Evolutionary conservation across 2,113 vertebrate genomes (phyloP).

Genomic region (Hystrix brachyura): DNA sequence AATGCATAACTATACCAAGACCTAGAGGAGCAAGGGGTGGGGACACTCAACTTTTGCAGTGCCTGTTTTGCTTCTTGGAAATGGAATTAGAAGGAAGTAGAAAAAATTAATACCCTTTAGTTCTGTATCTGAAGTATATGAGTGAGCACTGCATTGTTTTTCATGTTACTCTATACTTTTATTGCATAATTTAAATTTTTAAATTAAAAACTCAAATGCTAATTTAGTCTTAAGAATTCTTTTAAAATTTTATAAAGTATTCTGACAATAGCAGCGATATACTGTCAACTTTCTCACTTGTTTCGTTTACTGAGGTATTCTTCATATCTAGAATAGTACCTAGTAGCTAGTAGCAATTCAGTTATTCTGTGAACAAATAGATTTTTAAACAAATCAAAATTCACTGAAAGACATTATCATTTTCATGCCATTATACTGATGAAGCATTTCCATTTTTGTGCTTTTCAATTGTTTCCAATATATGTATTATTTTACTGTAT

Average conservation of each 20-base stretch:
- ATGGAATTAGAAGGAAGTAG: neutral
- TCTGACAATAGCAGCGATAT: neutral
- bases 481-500: neutral
- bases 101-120: neutral
- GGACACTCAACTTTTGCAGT: neutral
- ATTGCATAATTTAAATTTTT: neutral
- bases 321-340: neutral
- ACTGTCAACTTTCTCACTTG: neutral
- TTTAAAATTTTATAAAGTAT: neutral
- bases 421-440: neutral
- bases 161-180: neutral
- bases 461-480: neutral
- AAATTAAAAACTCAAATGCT: neutral
- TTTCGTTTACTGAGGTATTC: neutral
- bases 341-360: neutral
- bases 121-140: neutral
- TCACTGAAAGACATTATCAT: neutral
- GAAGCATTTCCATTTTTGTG: neutral
- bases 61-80: neutral
- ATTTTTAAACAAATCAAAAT: slow-evolving; percentile 26
- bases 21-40: neutral
- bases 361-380: neutral
- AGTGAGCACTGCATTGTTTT: neutral
- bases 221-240: neutral
- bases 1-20: neutral